Percentiles rank a stretch among this genome's conserved stretches.
phyloP scores from a whole-genome alignment of 2,797 vertebrate genomes.

The Peromyscus melanophrys region DNA sequence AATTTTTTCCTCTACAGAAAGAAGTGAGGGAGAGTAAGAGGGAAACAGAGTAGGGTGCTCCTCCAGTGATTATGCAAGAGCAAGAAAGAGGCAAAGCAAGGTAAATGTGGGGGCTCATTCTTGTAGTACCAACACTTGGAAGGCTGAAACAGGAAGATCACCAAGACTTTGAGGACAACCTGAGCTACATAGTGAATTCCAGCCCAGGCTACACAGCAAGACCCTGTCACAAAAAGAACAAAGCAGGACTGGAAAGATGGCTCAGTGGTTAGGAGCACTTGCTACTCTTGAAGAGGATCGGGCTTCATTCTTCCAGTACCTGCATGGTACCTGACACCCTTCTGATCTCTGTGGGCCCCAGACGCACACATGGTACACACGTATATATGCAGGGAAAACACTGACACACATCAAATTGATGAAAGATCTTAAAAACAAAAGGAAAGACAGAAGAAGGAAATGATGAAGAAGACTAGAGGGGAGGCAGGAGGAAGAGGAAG shows the following conservation, averaged over 20 bases:
- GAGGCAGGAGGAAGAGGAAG: background rate
- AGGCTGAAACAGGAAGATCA: background rate
- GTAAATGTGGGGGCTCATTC: background rate
- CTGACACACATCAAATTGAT: background rate
- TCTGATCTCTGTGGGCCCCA: background rate
- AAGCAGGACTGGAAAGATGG: background rate
- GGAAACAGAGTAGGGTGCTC: too few relatives aligned
- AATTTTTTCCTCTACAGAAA: background rate
- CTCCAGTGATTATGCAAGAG: background rate
- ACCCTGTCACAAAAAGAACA: background rate
- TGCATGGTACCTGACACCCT: background rate
- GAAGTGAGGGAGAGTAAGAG: background rate
- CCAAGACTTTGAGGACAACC: background rate
- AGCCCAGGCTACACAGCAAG: background rate
- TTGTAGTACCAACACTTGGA: background rate
- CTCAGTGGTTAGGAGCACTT: background rate
- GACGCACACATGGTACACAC: too few relatives aligned
- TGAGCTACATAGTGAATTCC: background rate
- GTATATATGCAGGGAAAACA: background rate
- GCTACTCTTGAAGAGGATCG: background rate
- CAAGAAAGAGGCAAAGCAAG: background rate
- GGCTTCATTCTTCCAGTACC: too few relatives aligned
- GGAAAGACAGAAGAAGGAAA: background rate
- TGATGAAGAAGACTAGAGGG: background rate
- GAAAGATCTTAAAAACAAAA: background rate